phyloP scores from a whole-genome alignment of 2,888 invertebrate genomes.

The Cryptus viduatorius region DNA sequence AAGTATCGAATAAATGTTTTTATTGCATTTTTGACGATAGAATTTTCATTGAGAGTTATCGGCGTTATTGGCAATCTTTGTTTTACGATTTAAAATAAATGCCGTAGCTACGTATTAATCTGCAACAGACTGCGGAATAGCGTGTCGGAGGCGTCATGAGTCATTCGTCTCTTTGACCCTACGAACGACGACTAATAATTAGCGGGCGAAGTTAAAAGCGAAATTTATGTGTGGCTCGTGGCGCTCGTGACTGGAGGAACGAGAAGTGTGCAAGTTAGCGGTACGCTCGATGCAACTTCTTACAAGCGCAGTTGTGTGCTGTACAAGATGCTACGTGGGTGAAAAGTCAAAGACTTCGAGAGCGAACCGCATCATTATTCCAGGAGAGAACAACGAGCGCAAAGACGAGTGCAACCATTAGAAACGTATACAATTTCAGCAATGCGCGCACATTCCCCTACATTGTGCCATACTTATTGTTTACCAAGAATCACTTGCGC shows the following conservation, averaged over 20 bases:
- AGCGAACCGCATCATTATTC: conserved; percentile 51
- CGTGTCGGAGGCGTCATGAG: not conserved
- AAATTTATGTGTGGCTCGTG: conserved; percentile 22
- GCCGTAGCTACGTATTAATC: not conserved
- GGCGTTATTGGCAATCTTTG: not conserved
- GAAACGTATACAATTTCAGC: not conserved
- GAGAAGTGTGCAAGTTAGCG: not conserved
- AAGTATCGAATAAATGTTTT: too few relatives aligned
- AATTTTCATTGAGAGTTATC: not conserved
- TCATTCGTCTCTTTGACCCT: conserved; percentile 43
- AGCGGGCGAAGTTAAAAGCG: conserved; percentile 34
- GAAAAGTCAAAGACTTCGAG: conserved; percentile 54
- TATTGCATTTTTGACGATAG: not conserved
- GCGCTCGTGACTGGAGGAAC: conserved; percentile 4
- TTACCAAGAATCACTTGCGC: conserved; percentile 52
- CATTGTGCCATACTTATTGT: conserved; percentile 38
- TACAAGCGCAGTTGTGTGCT: not conserved
- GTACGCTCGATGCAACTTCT: conserved; percentile 4
- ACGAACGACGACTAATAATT: conserved; percentile 40
- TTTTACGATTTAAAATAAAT: conserved; percentile 1
- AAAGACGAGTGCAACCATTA: conserved; percentile 28
- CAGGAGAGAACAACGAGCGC: conserved; percentile 45
- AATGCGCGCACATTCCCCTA: conserved; percentile 28
- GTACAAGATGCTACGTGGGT: conserved; percentile 37
- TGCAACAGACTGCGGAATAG: not conserved